These are phyloP conservation scores for Scelioninae gen. 2 DNA, from an alignment of 2,888 invertebrate species.

Conservation along the genomic window DNA sequence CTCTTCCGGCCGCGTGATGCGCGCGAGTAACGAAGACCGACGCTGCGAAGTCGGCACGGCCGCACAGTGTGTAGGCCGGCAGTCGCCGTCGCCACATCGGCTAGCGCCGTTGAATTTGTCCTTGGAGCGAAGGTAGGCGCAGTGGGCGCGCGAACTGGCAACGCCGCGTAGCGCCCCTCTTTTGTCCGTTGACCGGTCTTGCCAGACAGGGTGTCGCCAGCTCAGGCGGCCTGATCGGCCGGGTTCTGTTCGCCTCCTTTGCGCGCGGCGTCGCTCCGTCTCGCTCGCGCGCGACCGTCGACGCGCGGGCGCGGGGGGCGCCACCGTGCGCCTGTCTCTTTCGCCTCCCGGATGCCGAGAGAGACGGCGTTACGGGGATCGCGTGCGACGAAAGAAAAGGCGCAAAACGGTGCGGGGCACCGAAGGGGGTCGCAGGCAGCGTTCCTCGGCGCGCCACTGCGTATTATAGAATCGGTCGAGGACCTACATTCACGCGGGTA, in stretches of 20 bases:
- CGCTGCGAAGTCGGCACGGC: slow-evolving; percentile 36
- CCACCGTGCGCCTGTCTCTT: slow-evolving; percentile 49
- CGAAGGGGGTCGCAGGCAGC: slow-evolving; percentile 59
- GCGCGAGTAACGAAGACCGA: slow-evolving; percentile 7
- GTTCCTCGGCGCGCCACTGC: slow-evolving; percentile 60
- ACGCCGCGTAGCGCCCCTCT: slow-evolving; percentile 69
- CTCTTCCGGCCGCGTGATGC: background rate
- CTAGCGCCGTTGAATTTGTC: slow-evolving; percentile 74
- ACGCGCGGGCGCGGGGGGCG: slow-evolving; percentile 41
- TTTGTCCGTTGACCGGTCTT: slow-evolving; percentile 81
- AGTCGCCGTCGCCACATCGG: slow-evolving; percentile 72
- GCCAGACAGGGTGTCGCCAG: slow-evolving; percentile 97
- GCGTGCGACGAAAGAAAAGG: slow-evolving; percentile 43
- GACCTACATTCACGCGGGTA: slow-evolving; percentile 74
- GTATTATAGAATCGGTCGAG: slow-evolving; percentile 73
- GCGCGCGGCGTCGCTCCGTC: slow-evolving; percentile 50
- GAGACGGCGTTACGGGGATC: slow-evolving; percentile 55
- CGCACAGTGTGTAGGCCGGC: slow-evolving; percentile 59
- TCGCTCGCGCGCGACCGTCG: slow-evolving; percentile 23
- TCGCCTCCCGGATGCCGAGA: slow-evolving; percentile 23
- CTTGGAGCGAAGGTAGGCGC: slow-evolving; percentile 72
- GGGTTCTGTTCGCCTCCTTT: slow-evolving; percentile 61
- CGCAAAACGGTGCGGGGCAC: slow-evolving; percentile 55
- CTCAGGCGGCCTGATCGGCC: slow-evolving; percentile 84
- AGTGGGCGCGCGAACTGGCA: slow-evolving; percentile 68